These are phyloP conservation scores for Passer montanus DNA, from an alignment of 2,113 vertebrate species.

Conservation along the genomic window DNA sequence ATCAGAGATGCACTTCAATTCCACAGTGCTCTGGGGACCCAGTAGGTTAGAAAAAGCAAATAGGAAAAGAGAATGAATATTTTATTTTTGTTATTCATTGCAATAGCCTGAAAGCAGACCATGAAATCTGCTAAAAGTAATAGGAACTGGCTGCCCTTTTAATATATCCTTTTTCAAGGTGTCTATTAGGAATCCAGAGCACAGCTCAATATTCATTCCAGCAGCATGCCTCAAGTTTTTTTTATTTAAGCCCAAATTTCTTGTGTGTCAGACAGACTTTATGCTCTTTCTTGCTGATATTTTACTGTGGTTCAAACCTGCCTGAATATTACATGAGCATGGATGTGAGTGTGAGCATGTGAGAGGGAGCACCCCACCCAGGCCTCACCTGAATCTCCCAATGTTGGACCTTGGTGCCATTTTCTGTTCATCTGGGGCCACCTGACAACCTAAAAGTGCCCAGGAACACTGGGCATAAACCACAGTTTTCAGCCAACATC, in stretches of 20 bases:
- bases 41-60: conserved; percentile 9
- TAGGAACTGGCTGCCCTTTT: neutral
- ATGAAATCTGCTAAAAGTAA: conserved; percentile 24
- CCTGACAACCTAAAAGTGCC: neutral
- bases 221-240: neutral
- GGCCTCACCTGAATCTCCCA: rapidly evolving
- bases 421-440: neutral
- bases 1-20: conserved; percentile 17
- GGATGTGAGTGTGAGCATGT: rapidly evolving
- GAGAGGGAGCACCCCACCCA: neutral
- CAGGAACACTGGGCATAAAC: neutral
- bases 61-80: conserved; percentile 11
- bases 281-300: neutral
- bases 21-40: neutral
- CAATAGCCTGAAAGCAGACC: conserved; percentile 4
- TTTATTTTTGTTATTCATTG: conserved; percentile 21
- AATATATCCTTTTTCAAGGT: neutral
- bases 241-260: neutral
- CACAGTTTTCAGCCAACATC: neutral
- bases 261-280: neutral
- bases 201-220: neutral
- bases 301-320: neutral
- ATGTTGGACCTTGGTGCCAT: too few species aligned
- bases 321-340: rapidly evolving
- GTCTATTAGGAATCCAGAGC: neutral